Percentiles rank a stretch among this genome's conserved stretches.
These are phyloP conservation scores for Platycnemis pennipes DNA, from an alignment of 2,888 invertebrate species.

Conservation along the genomic window DNA sequence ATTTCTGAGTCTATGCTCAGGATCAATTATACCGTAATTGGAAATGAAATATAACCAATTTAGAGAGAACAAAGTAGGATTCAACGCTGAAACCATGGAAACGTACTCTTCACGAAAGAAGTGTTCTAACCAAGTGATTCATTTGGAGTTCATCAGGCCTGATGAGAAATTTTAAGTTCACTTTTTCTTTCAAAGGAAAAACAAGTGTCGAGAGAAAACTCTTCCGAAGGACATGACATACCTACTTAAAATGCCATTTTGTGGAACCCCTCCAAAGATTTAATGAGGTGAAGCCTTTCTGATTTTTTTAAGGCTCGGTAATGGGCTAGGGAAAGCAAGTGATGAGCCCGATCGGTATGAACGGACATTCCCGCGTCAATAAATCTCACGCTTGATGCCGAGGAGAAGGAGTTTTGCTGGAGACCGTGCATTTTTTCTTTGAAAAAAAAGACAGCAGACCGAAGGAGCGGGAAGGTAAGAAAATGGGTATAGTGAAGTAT, in stretches of 20 bases:
- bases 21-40: no score
- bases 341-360: constrained; percentile 33
- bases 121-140: no score
- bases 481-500: background rate
- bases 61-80: no score
- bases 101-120: no score
- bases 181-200: background rate
- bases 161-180: no score
- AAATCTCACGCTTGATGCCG: background rate
- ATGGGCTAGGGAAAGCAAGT: background rate
- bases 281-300: constrained; percentile 58
- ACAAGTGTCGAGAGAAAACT: background rate
- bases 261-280: constrained; percentile 20
- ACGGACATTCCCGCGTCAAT: background rate
- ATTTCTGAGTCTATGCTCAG: no score
- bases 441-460: background rate
- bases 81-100: no score
- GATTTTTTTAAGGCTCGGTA: constrained; percentile 17
- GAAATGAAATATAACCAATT: no score
- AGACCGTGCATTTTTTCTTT: background rate
- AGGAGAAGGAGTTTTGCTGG: background rate
- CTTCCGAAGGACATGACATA: background rate
- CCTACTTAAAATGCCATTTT: background rate
- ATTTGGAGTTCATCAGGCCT: no score
- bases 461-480: background rate